These are phyloP conservation scores for Mastomys coucha DNA, from an alignment of 2,113 vertebrate genomes.

Conservation along the genomic window DNA sequence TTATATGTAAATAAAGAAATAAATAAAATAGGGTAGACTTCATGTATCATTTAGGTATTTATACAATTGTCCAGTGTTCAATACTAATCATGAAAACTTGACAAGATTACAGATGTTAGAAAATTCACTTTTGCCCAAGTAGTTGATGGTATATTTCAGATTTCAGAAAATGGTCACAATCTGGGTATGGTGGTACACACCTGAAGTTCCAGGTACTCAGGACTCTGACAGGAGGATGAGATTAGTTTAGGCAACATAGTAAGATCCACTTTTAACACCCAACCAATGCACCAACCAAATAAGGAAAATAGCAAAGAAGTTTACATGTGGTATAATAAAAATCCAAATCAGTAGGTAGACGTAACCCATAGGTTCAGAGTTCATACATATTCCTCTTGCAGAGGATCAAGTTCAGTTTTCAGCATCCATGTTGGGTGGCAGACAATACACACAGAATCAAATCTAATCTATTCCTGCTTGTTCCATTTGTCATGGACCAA, in stretches of 20 bases:
- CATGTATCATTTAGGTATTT: background rate
- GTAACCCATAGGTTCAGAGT: background rate
- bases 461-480: background rate
- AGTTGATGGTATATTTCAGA: background rate
- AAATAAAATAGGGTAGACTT: background rate
- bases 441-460: background rate
- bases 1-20: background rate
- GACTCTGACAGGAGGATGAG: background rate
- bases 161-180: background rate
- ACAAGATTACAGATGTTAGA: constrained; percentile 7
- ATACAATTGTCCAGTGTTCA: background rate
- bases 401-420: background rate
- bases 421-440: background rate
- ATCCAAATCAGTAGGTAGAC: background rate
- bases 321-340: background rate
- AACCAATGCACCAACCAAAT: background rate
- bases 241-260: background rate
- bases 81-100: constrained; percentile 29
- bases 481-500: background rate
- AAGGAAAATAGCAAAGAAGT: background rate
- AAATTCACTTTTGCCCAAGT: background rate
- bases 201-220: background rate
- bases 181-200: background rate
- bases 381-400: background rate
- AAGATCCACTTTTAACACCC: background rate